Conservation (phyloP, 2,113 vertebrate genomes). For the Phalacrocorax aristotelis region DNA sequence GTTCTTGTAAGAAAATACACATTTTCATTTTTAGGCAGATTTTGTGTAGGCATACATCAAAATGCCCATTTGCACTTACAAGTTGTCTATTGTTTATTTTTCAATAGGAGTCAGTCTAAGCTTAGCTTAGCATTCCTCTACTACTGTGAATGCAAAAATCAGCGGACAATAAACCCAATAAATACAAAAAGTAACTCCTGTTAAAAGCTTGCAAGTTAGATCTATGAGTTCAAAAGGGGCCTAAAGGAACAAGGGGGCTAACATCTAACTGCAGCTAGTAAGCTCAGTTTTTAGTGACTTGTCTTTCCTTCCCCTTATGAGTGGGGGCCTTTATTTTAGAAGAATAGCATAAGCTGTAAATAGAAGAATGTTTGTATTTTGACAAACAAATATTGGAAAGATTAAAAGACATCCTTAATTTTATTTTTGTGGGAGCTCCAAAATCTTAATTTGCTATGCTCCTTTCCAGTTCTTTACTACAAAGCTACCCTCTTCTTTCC, state of each 20-base stretch:
- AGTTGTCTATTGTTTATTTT: not conserved
- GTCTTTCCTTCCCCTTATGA: not conserved
- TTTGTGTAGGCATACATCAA: not conserved
- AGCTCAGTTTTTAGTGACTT: not conserved
- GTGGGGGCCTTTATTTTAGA: not conserved
- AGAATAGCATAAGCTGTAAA: not conserved
- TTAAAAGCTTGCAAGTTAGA: not conserved
- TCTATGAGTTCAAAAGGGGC: not conserved
- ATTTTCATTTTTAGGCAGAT: not conserved
- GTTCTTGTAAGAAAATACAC: not conserved
- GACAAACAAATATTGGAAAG: not conserved
- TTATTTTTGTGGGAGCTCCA: not conserved
- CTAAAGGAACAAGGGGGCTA: not conserved
- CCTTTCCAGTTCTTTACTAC: not conserved
- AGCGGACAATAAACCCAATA: not conserved
- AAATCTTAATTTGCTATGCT: not conserved
- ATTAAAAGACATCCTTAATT: not conserved
- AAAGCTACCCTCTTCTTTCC: not conserved
- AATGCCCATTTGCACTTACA: not conserved
- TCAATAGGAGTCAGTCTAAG: not conserved
- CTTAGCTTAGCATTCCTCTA: not conserved
- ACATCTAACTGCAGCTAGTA: not conserved
- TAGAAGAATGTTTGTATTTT: not conserved
- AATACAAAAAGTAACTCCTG: not conserved
- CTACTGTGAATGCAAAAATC: not conserved